Base-by-base conservation (phyloP, 2,888 invertebrate species). In the Campopleginae sp. region DNA sequence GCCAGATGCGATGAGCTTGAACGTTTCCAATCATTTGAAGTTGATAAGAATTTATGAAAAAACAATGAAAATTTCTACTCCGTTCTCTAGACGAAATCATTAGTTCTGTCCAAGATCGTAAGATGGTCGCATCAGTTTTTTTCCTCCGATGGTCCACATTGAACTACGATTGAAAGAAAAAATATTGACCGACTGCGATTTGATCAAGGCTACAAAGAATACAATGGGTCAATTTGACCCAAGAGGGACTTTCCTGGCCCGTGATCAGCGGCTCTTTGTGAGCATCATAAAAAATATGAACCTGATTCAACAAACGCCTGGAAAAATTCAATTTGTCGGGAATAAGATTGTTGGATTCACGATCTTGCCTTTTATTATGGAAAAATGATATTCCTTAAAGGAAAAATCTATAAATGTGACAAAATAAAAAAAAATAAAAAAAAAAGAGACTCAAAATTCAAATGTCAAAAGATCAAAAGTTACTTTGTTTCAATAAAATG, bases 401-500 rank as follows among this genome's bases (percentile, higher is more conserved):
- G 17, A 46, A 46, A 46, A 46, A 46, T 3, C 46, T 17, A 4
- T 17, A 0, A 38, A 38, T 5, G 38, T 38, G 8, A 46, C 5
- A 44, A 19, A 23, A 2, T 44, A 10, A 66, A 38, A 8, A 17
- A 66, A 70, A 38, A 31, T n/a, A 4, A 51, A 10, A 42, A 71
- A 54, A 54, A 54, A 38, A n/a, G 14, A 31, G n/a, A 54, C 38
- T 5, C 0, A n/a, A 54, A 54, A 72, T 38, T 19, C 12, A 54
- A 72, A 54, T 19, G 38, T 10, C n/a, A n/a, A 23, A 33, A 23
- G n/a, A 46, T 38, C 10, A 14, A 54, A 23, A 38, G 54, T 19
- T 44, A 17, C 14, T 70, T 19, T 63, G 19, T 19, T n/a, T 23
- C 38, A 42, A 48, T 38, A 68, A 71, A 58, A 46, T 58, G 65